Evolutionary conservation across 2,797 vertebrate species (phyloP).

Genomic region (Dryobates pubescens): DNA sequence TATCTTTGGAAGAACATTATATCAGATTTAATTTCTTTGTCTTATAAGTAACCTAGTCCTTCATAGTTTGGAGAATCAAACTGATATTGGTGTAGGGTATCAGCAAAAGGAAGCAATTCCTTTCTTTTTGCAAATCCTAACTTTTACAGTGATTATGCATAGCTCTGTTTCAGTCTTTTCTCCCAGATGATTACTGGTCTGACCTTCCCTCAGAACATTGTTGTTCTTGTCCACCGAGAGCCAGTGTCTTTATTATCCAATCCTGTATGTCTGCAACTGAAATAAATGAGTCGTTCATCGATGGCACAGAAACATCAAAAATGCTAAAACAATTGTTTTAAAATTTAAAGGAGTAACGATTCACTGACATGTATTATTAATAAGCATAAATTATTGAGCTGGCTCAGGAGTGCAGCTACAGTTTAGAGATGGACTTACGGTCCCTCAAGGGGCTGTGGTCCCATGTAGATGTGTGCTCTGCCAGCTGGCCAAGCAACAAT

Average conservation of each 20-base stretch:
- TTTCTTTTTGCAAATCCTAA: not conserved
- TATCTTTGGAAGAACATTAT: not conserved
- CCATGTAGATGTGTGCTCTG: not conserved
- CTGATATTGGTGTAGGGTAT: not conserved
- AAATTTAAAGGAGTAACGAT: constrained; percentile 56
- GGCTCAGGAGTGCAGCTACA: not conserved
- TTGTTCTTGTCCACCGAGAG: not conserved
- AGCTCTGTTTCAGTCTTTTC: not conserved
- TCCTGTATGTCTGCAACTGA: not conserved
- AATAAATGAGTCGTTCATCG: constrained; percentile 26
- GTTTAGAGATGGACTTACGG: constrained; percentile 5
- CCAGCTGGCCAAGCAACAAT: constrained; percentile 29
- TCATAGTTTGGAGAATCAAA: not conserved
- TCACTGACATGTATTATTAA: constrained; percentile 63
- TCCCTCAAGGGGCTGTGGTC: not conserved
- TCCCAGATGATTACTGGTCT: not conserved
- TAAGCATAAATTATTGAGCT: constrained; percentile 61
- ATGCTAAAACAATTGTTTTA: constrained; percentile 58
- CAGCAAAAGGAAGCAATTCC: not conserved
- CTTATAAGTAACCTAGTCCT: not conserved
- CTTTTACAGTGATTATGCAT: not conserved
- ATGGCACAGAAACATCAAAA: constrained; percentile 32
- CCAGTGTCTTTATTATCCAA: not conserved
- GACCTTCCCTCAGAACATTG: not conserved
- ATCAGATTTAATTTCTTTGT: not conserved